Percentiles rank a stretch among this genome's conserved stretches.
These are phyloP conservation scores for Uromys caudimaculatus DNA, from an alignment of 2,797 vertebrate species.

Conservation along the genomic window DNA sequence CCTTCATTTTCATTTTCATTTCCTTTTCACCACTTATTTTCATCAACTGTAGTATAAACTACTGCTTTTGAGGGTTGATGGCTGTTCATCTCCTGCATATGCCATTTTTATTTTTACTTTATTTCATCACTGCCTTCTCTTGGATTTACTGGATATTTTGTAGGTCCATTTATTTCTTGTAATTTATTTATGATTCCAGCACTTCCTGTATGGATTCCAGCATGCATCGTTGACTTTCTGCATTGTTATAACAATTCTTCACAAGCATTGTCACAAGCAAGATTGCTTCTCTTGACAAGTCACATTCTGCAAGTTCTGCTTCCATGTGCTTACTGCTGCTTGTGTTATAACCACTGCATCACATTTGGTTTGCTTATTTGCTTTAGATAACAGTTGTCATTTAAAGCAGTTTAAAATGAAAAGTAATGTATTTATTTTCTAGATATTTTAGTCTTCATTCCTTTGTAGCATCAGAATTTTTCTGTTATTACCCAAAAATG, in stretches of 20 bases:
- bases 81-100: background rate
- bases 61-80: background rate
- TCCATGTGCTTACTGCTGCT: background rate
- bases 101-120: background rate
- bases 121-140: background rate
- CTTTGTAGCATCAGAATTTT: slow-evolving; percentile 1
- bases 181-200: slow-evolving; percentile 5
- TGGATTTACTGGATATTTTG: background rate
- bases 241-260: background rate
- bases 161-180: background rate
- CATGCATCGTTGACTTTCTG: background rate
- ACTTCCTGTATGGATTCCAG: background rate
- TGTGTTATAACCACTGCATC: background rate
- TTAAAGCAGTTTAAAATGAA: slow-evolving; percentile 25
- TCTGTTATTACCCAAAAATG: background rate
- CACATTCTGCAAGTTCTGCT: background rate
- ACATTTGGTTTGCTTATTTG: background rate
- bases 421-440: slow-evolving; percentile 6
- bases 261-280: background rate
- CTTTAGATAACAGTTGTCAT: slow-evolving; percentile 19
- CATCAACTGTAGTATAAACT: background rate
- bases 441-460: slow-evolving; percentile 16
- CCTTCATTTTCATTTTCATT: background rate
- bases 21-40: background rate
- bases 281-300: background rate